Evolutionary conservation across 2,888 invertebrate species (phyloP), one percentile per base, ranked within the genome.

Genomic region (Bellardia bayeri): DNA sequence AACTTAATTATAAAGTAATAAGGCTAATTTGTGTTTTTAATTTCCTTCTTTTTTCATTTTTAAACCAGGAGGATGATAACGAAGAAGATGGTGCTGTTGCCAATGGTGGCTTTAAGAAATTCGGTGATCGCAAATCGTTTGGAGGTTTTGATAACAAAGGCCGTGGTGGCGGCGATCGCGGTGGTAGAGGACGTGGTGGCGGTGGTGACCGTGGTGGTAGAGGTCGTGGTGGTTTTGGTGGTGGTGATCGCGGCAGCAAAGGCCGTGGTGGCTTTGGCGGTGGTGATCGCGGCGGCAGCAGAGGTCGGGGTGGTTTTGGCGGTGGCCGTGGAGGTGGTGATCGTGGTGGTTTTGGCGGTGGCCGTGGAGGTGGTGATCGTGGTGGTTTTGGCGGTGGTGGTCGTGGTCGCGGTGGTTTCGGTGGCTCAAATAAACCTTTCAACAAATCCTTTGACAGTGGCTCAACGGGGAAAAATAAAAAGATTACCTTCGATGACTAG

Each of bases 361-460:
- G 91, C 30, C 81, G 86, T 2, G 78, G 87, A 30, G 86, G 91
- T 0, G 89, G 89, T 9, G 88, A 89, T 4, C 83, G 90, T 6
- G 90, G 91, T 3, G 88, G 91, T 14, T n/a, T n/a, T n/a, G n/a
- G n/a, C n/a, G n/a, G n/a, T n/a, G 89, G 90, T 14, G 89, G 91
- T 1, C 90, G 91, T 0, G 79, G 88, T 58, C 84, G 88, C 69
- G 89, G 89, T 8, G 89, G 90, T 58, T 90, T 92, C 40, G 90
- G 91, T n/a, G 91, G 93, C 2, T 91, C 91, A n/a, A 91, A 92
- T 69, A 91, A 90, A 88, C 89, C 90, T 13, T 93, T 92, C 90
- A 95, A 95, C 91, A 95, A 95, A 91, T 95, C 96, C 91, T 96
- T 96, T 90, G 95, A 94, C 33, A 93, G 30, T 63, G 61, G 90